Evolutionary conservation across 2,797 vertebrate species (phyloP).

Genomic region (Anguilla anguilla): DNA sequence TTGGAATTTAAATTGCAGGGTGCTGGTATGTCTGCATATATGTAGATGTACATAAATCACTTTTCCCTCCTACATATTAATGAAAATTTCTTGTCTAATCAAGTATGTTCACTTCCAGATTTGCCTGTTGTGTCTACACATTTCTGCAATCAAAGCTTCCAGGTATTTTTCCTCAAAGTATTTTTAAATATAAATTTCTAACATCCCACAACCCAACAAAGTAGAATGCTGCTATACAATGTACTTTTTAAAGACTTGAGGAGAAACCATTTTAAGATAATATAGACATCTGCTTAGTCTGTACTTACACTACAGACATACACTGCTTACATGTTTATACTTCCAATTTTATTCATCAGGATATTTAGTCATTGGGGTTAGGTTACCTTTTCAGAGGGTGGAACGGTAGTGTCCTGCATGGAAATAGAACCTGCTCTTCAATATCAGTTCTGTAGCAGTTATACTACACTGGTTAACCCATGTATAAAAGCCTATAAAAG

Average conservation of each 20-base stretch:
- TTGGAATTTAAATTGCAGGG: background rate
- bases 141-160: background rate
- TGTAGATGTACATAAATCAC: background rate
- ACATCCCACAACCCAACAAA: background rate
- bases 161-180: background rate
- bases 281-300: background rate
- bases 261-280: background rate
- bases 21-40: background rate
- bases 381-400: background rate
- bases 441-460: background rate
- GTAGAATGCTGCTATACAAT: background rate
- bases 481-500: background rate
- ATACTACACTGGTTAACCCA: background rate
- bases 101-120: background rate
- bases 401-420: background rate
- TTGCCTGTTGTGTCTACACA: background rate
- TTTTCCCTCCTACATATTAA: background rate
- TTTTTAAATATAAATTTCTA: background rate
- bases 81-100: background rate
- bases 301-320: background rate
- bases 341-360: background rate
- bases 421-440: background rate
- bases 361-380: background rate
- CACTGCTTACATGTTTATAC: background rate
- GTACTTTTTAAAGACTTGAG: background rate